phyloP scores from a whole-genome alignment of 2,113 vertebrate genomes.

The Malurus alboscapulatus region DNA sequence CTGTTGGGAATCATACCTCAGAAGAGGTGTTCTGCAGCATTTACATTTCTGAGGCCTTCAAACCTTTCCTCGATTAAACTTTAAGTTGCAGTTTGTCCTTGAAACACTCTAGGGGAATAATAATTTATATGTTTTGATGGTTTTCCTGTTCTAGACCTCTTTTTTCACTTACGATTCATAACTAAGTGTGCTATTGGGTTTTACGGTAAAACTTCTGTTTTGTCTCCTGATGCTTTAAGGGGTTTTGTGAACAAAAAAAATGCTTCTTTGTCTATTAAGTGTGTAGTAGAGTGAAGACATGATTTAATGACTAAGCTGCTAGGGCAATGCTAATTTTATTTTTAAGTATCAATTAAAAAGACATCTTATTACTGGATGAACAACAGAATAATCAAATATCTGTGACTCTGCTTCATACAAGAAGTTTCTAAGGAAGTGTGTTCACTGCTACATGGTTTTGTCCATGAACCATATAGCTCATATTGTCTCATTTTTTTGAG shows the following conservation, averaged over 20 bases:
- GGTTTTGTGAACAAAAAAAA: neutral
- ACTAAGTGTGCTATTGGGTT: neutral
- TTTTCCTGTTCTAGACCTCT: neutral
- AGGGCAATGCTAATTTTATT: neutral
- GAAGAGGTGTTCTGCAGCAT: neutral
- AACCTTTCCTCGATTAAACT: neutral
- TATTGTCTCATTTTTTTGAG: neutral
- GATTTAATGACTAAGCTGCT: neutral
- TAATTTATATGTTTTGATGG: neutral
- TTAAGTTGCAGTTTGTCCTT: neutral
- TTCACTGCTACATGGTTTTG: neutral
- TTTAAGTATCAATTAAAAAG: neutral
- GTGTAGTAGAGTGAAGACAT: neutral
- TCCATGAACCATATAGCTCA: accelerated
- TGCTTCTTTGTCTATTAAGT: neutral
- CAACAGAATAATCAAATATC: neutral
- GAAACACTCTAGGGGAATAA: neutral
- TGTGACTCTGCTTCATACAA: neutral
- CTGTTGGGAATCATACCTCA: neutral
- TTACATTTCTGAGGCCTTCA: slow-evolving; percentile 14
- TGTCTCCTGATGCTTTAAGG: neutral
- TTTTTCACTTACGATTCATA: neutral
- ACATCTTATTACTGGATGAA: neutral
- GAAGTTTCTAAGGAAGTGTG: neutral
- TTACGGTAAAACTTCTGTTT: neutral